A percentile compares a stretch with the other conserved stretches of the same genome.
Conservation (phyloP, 2,888 invertebrate species). For the Galerucella nymphaeae region DNA sequence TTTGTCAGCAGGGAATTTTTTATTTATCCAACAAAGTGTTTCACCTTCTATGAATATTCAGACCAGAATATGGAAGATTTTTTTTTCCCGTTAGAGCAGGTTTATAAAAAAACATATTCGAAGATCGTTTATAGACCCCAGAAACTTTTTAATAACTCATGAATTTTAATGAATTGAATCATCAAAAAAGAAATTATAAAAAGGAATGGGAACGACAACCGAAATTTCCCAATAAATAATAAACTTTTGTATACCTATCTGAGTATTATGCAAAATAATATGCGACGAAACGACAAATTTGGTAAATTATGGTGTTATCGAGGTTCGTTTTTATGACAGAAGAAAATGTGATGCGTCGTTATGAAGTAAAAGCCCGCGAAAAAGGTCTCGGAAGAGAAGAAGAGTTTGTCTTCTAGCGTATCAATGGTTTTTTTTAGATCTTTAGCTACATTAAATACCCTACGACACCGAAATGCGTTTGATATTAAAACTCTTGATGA, state of each 20-base stretch:
- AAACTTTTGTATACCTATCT: slow-evolving; percentile 31
- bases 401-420: slow-evolving; percentile 9
- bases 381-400: slow-evolving; percentile 8
- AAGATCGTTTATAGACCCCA: too few species aligned
- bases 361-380: slow-evolving; percentile 10
- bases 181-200: slow-evolving; percentile 11
- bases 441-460: slow-evolving; percentile 6
- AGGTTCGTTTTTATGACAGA: slow-evolving; percentile 3
- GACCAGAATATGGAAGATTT: too few species aligned
- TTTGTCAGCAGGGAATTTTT: too few species aligned
- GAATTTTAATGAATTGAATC: slow-evolving; percentile 16
- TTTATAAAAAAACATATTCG: background rate
- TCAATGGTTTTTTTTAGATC: slow-evolving; percentile 11
- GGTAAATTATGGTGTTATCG: slow-evolving; percentile 28
- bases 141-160: slow-evolving; percentile 16
- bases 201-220: slow-evolving; percentile 14
- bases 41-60: too few species aligned
- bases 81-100: too few species aligned
- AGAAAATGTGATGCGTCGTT: slow-evolving; percentile 3
- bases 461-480: background rate
- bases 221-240: slow-evolving; percentile 25
- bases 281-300: slow-evolving; percentile 26
- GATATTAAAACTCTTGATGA: background rate
- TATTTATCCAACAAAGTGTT: too few species aligned
- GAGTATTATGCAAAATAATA: slow-evolving; percentile 34